phyloP scores from a whole-genome alignment of 1,140 invertebrate species.

The Drosophila pallidifrons region DNA sequence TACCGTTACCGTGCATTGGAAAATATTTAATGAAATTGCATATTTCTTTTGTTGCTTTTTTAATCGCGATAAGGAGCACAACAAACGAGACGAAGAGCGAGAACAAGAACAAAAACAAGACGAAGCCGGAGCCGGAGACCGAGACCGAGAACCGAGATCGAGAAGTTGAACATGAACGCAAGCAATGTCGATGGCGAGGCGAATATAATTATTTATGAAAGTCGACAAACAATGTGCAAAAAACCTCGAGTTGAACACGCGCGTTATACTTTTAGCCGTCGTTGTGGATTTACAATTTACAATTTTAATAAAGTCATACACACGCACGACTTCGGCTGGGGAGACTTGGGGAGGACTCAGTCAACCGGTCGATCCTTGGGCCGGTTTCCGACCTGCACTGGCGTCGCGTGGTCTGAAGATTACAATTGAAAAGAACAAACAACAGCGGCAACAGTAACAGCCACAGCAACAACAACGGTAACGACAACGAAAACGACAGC shows the following conservation, averaged over 20 bases:
- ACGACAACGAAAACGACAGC: constrained; percentile 13
- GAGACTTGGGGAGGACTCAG: constrained; percentile 25
- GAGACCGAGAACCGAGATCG: constrained; percentile 1
- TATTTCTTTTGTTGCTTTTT: constrained; percentile 36
- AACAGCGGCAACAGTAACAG: background rate
- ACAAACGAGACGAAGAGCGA: constrained; percentile 27
- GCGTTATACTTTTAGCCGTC: constrained; percentile 54
- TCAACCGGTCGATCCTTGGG: constrained; percentile 22
- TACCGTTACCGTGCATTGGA: constrained; percentile 44
- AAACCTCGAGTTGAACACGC: constrained; percentile 61
- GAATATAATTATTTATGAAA: constrained; percentile 59
- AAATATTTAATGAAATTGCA: constrained; percentile 60
- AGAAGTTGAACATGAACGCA: background rate
- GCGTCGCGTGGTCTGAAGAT: constrained; percentile 36
- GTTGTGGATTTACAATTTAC: constrained; percentile 50
- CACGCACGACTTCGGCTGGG: constrained; percentile 64
- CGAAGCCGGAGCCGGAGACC: background rate
- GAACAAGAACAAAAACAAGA: background rate
- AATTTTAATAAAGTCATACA: constrained; percentile 80
- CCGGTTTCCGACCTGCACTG: constrained; percentile 26
- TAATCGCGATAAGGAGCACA: constrained; percentile 62
- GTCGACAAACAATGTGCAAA: constrained; percentile 71
- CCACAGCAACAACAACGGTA: background rate
- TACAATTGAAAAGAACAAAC: constrained; percentile 34
- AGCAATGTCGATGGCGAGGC: constrained; percentile 16